Evolutionary conservation across 2,888 invertebrate species (phyloP).

Genomic region (Hypsopygia costalis): DNA sequence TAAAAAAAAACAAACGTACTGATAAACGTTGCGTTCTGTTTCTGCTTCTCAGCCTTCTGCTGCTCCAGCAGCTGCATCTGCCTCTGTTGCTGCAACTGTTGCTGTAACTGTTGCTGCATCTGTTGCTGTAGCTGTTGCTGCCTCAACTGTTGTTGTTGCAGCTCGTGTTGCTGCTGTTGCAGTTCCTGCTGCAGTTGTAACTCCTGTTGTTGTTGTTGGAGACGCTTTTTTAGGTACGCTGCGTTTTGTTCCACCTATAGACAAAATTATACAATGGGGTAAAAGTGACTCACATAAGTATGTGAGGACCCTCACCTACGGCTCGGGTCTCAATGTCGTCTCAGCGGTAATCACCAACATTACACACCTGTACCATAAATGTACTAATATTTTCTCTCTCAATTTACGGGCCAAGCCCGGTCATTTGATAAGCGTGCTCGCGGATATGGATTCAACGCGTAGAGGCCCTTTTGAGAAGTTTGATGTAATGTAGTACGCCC

Average conservation of each 20-base stretch:
- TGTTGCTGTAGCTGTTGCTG: conserved; percentile 24
- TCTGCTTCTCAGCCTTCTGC: conserved; percentile 29
- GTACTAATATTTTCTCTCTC: too few species aligned
- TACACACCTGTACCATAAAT: too few species aligned
- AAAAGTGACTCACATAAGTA: too few species aligned
- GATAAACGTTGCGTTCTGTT: conserved; percentile 18
- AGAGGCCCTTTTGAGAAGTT: too few species aligned
- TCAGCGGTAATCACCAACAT: too few species aligned
- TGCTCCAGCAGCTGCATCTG: conserved; percentile 24
- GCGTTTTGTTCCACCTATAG: conserved; percentile 24
- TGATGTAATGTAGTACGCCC: too few species aligned
- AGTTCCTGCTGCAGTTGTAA: conserved; percentile 23
- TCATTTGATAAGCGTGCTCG: too few species aligned
- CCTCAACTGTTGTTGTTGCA: conserved; percentile 20
- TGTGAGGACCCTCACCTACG: too few species aligned
- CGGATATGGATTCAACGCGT: too few species aligned
- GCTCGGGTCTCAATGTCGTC: too few species aligned
- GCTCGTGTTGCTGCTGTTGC: conserved; percentile 15
- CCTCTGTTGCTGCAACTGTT: conserved; percentile 14
- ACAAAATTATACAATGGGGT: too few species aligned
- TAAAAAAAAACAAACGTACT: conserved; percentile 27
- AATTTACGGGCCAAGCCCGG: too few species aligned
- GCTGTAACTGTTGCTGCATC: conserved; percentile 13
- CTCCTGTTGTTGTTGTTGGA: conserved; percentile 21
- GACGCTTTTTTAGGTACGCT: not conserved